Evolutionary conservation across 2,888 invertebrate genomes (phyloP), one percentile per base, ranked within the genome.

Genomic region (Tridacna gigas): DNA sequence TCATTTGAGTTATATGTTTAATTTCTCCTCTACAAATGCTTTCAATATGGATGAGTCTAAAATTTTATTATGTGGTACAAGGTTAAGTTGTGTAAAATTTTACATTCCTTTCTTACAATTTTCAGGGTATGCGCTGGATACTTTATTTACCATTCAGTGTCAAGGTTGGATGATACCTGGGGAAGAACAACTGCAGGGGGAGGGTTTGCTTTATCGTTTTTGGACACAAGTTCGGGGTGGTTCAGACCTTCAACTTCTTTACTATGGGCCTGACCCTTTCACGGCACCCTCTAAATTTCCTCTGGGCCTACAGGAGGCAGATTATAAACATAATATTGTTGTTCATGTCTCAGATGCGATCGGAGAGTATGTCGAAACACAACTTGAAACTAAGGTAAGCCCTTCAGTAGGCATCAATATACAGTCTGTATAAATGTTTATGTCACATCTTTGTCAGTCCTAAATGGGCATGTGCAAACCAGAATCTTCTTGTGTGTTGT

Each of bases 201-300:
- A 79, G n/a, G 89, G 90, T 2, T 83, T 92, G 12, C 77, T 88
- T 45, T 92, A 92, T 77, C 65, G 90, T 37, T 92, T 92, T 80
- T 91, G 90, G 90, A 85, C 89, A 15, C 69, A 78, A n/a, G 84
- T 89, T 7, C 84, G 76, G 25, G 90, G 88, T 11, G 82, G 88
- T 15, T 76, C 66, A 12, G 83, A 86, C 56, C 80, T 79, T 0
- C 91, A 92, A 77, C 89, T 92, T 2, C 80, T 92, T 28, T 91
- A 90, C 76, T 91, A 92, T 76, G 92, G 92, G 0, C 86, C 90
- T 15, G 90, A 91, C 67, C 89, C 91, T 0, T 90, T 83, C 80
- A 91, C 91, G 5, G 91, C 90, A 7, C 79, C 87, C n/a, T 86
- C 88, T 0, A 85, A 89, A 82, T 89, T 91, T 45, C 89, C 90